Percentiles rank a stretch among this genome's conserved stretches.
Conservation (phyloP, 2,888 invertebrate genomes). For the Calephelis perditalis region DNA sequence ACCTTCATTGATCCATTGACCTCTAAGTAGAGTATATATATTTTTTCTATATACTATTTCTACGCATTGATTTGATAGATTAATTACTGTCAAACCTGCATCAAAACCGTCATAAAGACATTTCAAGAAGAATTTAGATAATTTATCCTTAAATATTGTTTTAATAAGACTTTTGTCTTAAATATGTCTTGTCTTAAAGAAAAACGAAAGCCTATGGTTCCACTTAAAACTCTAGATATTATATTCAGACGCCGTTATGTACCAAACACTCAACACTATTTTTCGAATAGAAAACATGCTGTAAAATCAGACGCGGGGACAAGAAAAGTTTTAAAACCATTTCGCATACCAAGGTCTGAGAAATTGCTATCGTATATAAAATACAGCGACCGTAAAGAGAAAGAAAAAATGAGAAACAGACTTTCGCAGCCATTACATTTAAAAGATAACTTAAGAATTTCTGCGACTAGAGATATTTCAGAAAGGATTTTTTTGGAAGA, state of each 20-base stretch:
- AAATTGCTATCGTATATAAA: conserved; percentile 66
- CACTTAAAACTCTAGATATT: conserved; percentile 62
- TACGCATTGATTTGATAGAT: too few species aligned
- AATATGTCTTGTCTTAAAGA: conserved; percentile 52
- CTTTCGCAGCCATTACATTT: conserved; percentile 50
- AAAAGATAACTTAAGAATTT: conserved; percentile 62
- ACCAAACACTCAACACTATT: conserved; percentile 67
- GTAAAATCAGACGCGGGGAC: conserved; percentile 34
- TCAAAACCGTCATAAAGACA: too few species aligned
- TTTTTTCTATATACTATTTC: too few species aligned
- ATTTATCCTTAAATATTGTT: conserved; percentile 7
- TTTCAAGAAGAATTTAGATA: too few species aligned
- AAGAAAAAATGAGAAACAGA: conserved; percentile 43
- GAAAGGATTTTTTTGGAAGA: conserved; percentile 77
- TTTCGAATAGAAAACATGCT: conserved; percentile 60
- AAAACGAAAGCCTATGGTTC: conserved; percentile 60
- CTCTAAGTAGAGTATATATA: too few species aligned
- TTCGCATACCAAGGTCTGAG: conserved; percentile 58
- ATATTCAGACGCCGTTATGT: conserved; percentile 67
- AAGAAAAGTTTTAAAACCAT: conserved; percentile 46
- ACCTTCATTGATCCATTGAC: too few species aligned
- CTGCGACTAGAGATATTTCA: conserved; percentile 73
- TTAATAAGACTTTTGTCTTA: conserved; percentile 15
- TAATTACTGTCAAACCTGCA: too few species aligned
- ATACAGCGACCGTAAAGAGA: conserved; percentile 63